Conservation (phyloP, 2,888 invertebrate species). For the Netelia virgata region DNA sequence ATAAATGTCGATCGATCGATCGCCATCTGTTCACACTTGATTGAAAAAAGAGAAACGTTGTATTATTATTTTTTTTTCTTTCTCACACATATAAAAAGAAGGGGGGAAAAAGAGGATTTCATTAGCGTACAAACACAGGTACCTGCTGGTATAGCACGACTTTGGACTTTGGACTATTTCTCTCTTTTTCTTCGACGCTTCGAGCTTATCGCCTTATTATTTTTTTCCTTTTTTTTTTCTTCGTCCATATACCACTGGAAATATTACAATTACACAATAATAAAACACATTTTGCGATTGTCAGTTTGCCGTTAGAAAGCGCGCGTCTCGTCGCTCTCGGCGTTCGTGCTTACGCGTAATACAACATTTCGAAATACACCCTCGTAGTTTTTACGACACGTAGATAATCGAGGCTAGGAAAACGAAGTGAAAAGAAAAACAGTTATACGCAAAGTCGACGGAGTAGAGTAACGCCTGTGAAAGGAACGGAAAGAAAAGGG, state of each 20-base stretch:
- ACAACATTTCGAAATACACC: too few relatives aligned
- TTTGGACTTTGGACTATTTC: conserved; percentile 18
- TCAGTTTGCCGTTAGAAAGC: conserved; percentile 61
- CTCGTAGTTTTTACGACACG: not conserved
- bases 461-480: conserved; percentile 5
- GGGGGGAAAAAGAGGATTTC: conserved; percentile 11
- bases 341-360: too few relatives aligned
- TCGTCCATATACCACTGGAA: conserved; percentile 10
- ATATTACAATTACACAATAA: conserved; percentile 48
- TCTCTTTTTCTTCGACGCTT: not conserved
- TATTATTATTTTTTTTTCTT: conserved; percentile 14
- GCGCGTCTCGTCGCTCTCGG: conserved; percentile 23
- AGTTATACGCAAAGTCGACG: not conserved
- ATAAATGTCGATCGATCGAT: conserved; percentile 40
- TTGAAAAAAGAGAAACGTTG: not conserved
- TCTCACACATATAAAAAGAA: conserved; percentile 16
- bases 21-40: conserved; percentile 7
- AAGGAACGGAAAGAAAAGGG: not conserved
- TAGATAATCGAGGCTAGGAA: conserved; percentile 9
- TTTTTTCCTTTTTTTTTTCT: not conserved
- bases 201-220: not conserved
- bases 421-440: conserved; percentile 3
- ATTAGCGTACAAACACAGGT: conserved; percentile 55
- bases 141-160: conserved; percentile 63
- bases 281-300: conserved; percentile 71